These are phyloP conservation scores for Phragmatobia fuliginosa DNA, from an alignment of 2,888 invertebrate genomes.

Conservation along the genomic window DNA sequence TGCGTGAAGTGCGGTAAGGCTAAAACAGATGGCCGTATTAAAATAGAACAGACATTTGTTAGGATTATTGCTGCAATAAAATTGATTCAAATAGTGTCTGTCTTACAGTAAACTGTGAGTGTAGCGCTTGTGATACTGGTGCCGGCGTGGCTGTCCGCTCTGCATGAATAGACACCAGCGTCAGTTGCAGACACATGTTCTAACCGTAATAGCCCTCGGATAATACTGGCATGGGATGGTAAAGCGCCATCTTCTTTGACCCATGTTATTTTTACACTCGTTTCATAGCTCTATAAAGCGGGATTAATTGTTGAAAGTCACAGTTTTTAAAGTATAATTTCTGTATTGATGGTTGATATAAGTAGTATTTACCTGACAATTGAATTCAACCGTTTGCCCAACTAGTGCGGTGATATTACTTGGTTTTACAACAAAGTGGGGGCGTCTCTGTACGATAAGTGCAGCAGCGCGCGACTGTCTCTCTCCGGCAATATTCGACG, in stretches of 20 bases:
- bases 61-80: conserved; percentile 79
- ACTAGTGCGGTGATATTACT: conserved; percentile 93
- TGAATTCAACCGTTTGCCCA: conserved; percentile 94
- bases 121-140: conserved; percentile 94
- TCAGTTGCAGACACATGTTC: conserved; percentile 94
- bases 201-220: conserved; percentile 88
- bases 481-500: conserved; percentile 95
- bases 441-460: conserved; percentile 94
- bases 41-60: conserved; percentile 74
- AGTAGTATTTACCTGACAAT: conserved; percentile 88
- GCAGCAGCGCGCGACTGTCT: conserved; percentile 93
- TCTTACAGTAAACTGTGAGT: conserved; percentile 96
- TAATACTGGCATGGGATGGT: conserved; percentile 76
- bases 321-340: neutral
- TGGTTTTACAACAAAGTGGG: conserved; percentile 95
- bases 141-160: conserved; percentile 96
- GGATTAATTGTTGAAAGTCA: conserved; percentile 20
- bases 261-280: conserved; percentile 82
- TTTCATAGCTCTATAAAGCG: conserved; percentile 79
- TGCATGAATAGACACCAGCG: conserved; percentile 96
- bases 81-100: conserved; percentile 64
- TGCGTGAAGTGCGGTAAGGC: conserved; percentile 95
- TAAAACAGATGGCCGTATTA: conserved; percentile 86
- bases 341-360: neutral
- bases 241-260: conserved; percentile 79